A percentile compares a stretch with the other conserved stretches of the same genome.
Conservation (phyloP, 2,797 vertebrate genomes). For the Garrulus glandarius region DNA sequence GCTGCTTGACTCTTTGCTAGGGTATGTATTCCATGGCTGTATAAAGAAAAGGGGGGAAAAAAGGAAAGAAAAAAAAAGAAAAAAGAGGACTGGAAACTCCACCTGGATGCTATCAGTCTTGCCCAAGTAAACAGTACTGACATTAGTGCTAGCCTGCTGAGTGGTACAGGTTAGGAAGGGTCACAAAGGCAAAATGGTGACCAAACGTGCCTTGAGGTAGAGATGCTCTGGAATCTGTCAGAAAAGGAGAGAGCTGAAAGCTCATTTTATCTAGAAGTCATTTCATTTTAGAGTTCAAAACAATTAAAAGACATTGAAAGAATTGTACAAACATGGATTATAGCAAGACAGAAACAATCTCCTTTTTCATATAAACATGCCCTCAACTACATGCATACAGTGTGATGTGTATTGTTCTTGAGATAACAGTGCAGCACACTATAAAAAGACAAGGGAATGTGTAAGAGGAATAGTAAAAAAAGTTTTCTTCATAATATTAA, state of each 20-base stretch:
- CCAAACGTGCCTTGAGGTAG: conserved; percentile 87
- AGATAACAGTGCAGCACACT: background rate
- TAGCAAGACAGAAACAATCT: conserved; percentile 53
- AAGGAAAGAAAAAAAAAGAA: background rate
- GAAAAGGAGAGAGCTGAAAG: conserved; percentile 78
- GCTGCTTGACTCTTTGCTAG: background rate
- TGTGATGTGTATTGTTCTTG: background rate
- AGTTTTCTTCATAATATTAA: background rate
- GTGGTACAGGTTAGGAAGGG: conserved; percentile 91
- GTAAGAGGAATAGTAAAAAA: background rate
- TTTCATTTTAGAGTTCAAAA: conserved; percentile 72
- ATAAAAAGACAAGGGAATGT: background rate
- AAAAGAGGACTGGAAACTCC: conserved; percentile 75
- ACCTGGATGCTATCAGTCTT: conserved; percentile 99
- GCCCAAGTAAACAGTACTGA: conserved; percentile 94
- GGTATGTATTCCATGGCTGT: conserved; percentile 42
- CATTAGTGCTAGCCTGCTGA: conserved; percentile 91
- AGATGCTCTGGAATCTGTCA: conserved; percentile 96
- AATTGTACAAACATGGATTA: conserved; percentile 60
- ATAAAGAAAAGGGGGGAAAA: background rate
- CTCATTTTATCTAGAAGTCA: conserved; percentile 67
- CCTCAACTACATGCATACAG: background rate
- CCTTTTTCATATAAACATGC: conserved; percentile 33
- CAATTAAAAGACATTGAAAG: conserved; percentile 58
- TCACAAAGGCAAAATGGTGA: conserved; percentile 92